Conservation (phyloP, 2,797 vertebrate species). For the Cossypha polioptera region DNA sequence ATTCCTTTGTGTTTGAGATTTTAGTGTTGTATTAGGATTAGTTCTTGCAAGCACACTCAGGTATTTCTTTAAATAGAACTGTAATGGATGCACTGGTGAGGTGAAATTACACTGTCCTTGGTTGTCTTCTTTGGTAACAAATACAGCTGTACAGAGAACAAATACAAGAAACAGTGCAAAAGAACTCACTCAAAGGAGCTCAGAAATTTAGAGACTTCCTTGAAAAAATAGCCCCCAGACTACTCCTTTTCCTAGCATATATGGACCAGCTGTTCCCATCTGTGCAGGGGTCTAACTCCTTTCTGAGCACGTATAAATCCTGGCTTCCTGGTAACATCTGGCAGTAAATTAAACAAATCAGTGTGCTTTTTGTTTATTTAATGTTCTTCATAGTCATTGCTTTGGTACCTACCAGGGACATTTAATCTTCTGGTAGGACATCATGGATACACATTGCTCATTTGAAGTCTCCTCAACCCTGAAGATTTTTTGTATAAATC, state of each 20-base stretch:
- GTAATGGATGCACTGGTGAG: background rate
- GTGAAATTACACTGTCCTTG: background rate
- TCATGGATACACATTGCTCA: background rate
- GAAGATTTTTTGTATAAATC: background rate
- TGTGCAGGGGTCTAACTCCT: background rate
- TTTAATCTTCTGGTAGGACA: background rate
- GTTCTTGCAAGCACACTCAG: background rate
- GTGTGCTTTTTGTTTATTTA: background rate
- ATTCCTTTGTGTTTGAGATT: background rate
- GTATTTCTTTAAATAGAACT: background rate
- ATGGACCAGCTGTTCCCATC: background rate
- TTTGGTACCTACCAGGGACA: background rate
- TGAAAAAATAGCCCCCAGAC: background rate
- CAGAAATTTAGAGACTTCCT: background rate
- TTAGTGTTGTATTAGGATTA: background rate
- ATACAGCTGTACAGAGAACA: background rate
- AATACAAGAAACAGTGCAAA: background rate
- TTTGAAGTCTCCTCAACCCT: background rate
- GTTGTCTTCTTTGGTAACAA: background rate
- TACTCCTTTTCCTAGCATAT: background rate
- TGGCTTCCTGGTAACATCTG: background rate
- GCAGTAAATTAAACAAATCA: background rate
- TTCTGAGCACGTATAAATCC: background rate
- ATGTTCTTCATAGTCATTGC: background rate
- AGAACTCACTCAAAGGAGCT: background rate